phyloP scores from a whole-genome alignment of 2,888 invertebrate species.

The Graphium colonna region DNA sequence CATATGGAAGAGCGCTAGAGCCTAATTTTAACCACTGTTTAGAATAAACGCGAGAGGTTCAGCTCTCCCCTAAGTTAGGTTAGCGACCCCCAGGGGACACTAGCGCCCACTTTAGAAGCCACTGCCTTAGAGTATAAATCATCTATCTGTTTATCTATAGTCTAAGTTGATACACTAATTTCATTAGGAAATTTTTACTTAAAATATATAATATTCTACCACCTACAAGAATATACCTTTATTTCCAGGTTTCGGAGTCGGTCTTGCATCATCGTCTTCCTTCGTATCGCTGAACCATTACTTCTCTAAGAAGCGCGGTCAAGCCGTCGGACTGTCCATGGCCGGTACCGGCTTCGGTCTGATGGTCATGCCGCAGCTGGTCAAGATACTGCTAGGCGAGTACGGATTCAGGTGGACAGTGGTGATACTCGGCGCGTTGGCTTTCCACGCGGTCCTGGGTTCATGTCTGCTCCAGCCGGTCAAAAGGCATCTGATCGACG shows the following conservation, averaged over 20 bases:
- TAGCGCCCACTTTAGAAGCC: too few relatives aligned
- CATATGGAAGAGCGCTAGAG: too few relatives aligned
- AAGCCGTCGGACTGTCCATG: slow-evolving; percentile 89
- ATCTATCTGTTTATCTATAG: too few relatives aligned
- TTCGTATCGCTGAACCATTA: slow-evolving; percentile 90
- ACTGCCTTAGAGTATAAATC: too few relatives aligned
- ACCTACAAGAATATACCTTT: too few relatives aligned
- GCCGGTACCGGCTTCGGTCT: slow-evolving; percentile 89
- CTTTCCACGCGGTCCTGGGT: slow-evolving; percentile 84
- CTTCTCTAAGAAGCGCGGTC: slow-evolving; percentile 87
- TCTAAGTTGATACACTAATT: too few relatives aligned
- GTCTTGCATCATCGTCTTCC: slow-evolving; percentile 87
- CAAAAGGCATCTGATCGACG: slow-evolving; percentile 84
- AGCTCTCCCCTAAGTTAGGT: too few relatives aligned
- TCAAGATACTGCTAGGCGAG: slow-evolving; percentile 81
- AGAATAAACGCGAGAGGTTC: too few relatives aligned
- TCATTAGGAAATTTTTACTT: too few relatives aligned
- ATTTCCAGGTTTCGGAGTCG: slow-evolving; percentile 86
- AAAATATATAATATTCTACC: too few relatives aligned
- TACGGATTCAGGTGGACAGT: slow-evolving; percentile 85
- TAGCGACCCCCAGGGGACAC: too few relatives aligned
- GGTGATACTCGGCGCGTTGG: slow-evolving; percentile 83
- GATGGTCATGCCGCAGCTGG: slow-evolving; percentile 89
- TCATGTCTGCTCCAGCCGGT: slow-evolving; percentile 85
- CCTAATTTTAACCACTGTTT: too few relatives aligned